Percentiles rank a stretch among this genome's conserved stretches.
Conservation (phyloP, 2,888 invertebrate species). For the Tetramorium bicarinatum region DNA sequence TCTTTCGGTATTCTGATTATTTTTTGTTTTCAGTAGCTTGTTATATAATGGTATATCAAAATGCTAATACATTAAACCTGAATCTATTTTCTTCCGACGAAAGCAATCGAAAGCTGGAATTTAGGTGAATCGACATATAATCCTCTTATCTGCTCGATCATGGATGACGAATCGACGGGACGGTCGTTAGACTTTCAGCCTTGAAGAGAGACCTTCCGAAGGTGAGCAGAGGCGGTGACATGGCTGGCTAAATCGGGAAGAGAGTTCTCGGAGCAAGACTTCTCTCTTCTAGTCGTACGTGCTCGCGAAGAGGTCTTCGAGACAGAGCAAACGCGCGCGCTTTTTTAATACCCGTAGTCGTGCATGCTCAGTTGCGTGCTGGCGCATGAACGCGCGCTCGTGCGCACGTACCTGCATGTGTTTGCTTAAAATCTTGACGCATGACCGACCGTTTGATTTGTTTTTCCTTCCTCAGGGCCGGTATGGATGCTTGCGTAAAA, state of each 20-base stretch:
- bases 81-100: neutral
- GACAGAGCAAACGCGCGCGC: constrained; percentile 75
- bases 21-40: neutral
- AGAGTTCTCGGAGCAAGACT: constrained; percentile 76
- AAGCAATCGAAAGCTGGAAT: neutral
- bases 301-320: constrained; percentile 74
- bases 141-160: constrained; percentile 40
- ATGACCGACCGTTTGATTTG: constrained; percentile 73
- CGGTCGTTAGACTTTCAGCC: constrained; percentile 75
- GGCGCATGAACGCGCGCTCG: constrained; percentile 63
- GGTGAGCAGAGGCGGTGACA: constrained; percentile 75
- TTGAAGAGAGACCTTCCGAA: constrained; percentile 79
- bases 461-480: constrained; percentile 72
- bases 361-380: constrained; percentile 61
- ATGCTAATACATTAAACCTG: neutral
- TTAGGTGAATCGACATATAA: constrained; percentile 39
- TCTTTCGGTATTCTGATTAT: neutral
- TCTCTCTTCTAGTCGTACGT: constrained; percentile 70
- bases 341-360: constrained; percentile 70
- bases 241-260: constrained; percentile 73
- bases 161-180: constrained; percentile 38
- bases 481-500: neutral
- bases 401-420: constrained; percentile 70
- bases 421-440: constrained; percentile 83
- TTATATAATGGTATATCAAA: neutral